These are phyloP conservation scores for Pachydiplax longipennis DNA, from an alignment of 2,888 invertebrate species.

Conservation along the genomic window DNA sequence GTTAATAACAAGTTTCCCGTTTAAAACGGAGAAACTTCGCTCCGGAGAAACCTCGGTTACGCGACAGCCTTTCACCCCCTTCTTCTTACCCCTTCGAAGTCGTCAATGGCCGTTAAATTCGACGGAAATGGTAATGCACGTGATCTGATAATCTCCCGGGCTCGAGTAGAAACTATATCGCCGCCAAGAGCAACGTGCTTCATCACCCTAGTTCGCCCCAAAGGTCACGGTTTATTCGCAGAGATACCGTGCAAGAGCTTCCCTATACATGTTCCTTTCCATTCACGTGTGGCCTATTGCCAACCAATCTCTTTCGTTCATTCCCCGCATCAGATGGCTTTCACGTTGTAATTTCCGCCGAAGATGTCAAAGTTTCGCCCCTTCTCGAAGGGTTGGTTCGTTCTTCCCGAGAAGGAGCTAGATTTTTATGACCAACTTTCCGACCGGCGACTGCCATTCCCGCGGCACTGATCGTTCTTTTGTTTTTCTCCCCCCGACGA, in stretches of 20 bases:
- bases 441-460: neutral
- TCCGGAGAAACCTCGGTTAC: too few relatives aligned
- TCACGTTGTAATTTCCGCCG: neutral
- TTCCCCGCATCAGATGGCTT: neutral
- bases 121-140: neutral
- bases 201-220: neutral
- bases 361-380: neutral
- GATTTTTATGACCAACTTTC: neutral
- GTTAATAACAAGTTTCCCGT: too few relatives aligned
- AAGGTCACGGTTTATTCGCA: constrained; percentile 27
- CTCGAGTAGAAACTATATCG: neutral
- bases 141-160: neutral
- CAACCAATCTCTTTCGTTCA: neutral
- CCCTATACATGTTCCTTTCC: neutral
- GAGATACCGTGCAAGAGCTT: neutral
- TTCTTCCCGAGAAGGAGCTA: neutral
- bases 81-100: neutral
- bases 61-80: neutral
- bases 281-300: constrained; percentile 14
- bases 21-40: too few relatives aligned
- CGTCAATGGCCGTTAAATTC: neutral
- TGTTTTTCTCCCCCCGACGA: neutral
- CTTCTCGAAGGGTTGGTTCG: neutral
- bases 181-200: neutral
- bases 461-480: neutral